These are phyloP conservation scores for Lota lota DNA, from an alignment of 2,113 vertebrate genomes.

Conservation along the genomic window DNA sequence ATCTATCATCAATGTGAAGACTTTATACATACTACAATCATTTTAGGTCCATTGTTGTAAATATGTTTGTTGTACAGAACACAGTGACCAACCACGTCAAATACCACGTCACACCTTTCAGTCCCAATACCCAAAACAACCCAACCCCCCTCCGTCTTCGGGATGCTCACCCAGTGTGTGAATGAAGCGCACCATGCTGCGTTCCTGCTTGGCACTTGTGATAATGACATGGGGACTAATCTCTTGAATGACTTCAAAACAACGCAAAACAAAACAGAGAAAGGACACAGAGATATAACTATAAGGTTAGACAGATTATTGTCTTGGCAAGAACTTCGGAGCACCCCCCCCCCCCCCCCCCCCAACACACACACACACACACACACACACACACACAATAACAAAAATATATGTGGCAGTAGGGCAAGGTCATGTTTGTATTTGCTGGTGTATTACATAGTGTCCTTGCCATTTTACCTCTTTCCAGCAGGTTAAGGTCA, in stretches of 20 bases:
- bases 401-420: not conserved
- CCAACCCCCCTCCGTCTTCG: not conserved
- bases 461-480: constrained; percentile 63
- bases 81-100: no score
- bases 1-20: no score
- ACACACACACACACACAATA: not conserved
- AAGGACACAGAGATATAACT: not conserved
- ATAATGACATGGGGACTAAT: constrained; percentile 82
- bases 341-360: no score
- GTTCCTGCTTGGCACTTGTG: constrained; percentile 92
- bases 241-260: constrained; percentile 78
- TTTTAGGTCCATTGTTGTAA: no score
- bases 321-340: not conserved
- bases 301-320: not conserved
- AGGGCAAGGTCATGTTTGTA: not conserved
- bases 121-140: constrained; percentile 12
- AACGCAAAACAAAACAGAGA: not conserved
- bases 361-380: no score
- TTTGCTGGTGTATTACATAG: not conserved
- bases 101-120: no score
- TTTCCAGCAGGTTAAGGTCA: constrained; percentile 81
- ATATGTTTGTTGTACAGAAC: no score
- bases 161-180: constrained; percentile 69
- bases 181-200: constrained; percentile 79
- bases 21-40: no score